These are phyloP conservation scores for Disparrhopalites patrizii DNA, from an alignment of 2,888 invertebrate species.

Conservation along the genomic window DNA sequence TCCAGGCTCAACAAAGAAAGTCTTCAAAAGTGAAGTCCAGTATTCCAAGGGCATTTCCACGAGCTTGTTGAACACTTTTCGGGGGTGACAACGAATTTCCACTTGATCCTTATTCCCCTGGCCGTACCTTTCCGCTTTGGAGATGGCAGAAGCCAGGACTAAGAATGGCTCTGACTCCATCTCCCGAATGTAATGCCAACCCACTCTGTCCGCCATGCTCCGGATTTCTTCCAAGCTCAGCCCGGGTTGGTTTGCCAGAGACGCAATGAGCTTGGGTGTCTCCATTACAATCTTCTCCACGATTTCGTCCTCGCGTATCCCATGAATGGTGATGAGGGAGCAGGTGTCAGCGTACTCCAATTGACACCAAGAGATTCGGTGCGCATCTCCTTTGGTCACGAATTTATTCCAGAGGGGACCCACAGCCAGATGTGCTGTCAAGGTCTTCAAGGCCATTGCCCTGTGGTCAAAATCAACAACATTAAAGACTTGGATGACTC, in stretches of 20 bases:
- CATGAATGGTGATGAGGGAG: constrained; percentile 43
- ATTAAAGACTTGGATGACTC: neutral
- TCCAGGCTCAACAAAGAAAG: constrained; percentile 36
- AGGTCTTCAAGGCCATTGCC: constrained; percentile 40
- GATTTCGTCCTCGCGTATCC: constrained; percentile 31
- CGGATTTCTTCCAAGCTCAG: constrained; percentile 31
- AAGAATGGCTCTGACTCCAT: constrained; percentile 45
- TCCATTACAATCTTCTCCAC: constrained; percentile 31
- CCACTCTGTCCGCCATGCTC: constrained; percentile 45
- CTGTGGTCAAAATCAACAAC: neutral
- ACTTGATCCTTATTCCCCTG: constrained; percentile 39
- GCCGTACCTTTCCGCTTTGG: constrained; percentile 45
- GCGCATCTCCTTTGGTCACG: constrained; percentile 39
- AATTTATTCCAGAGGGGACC: constrained; percentile 45
- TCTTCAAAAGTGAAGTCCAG: constrained; percentile 38
- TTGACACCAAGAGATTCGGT: constrained; percentile 48
- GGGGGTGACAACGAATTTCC: constrained; percentile 35
- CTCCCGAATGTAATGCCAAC: constrained; percentile 47
- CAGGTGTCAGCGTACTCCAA: constrained; percentile 44
- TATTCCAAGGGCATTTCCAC: constrained; percentile 36
- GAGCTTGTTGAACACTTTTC: constrained; percentile 33
- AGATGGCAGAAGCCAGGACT: constrained; percentile 42
- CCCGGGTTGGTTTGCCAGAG: constrained; percentile 8
- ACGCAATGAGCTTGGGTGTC: constrained; percentile 27
- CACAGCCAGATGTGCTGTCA: constrained; percentile 45